Base-by-base conservation (phyloP, 2,797 vertebrate genomes). In the Octomys mimax region DNA sequence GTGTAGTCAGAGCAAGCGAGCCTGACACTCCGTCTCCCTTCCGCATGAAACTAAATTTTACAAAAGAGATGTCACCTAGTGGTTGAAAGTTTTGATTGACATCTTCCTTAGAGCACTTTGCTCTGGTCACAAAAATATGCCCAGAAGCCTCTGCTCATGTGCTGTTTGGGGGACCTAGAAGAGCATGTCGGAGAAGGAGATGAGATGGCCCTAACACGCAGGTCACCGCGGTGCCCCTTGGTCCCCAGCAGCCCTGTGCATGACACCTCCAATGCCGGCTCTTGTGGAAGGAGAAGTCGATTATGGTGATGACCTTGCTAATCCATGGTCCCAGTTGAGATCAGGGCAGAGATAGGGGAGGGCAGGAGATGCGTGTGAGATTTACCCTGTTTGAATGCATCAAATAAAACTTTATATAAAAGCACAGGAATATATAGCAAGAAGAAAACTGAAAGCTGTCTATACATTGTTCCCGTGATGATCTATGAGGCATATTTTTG, bases 11-110 rank as follows among this genome's bases (percentile, higher is more conserved):
- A 97, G 83, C 87, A 84, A 94, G 91, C 66, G 80, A 94, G 78
- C 59, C 91, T 96, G 96, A 96, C 96, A 93, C 94, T 93, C 88
- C 39, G 88, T 90, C 86, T 93, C 73, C 70, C 39, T 42, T 89
- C 71, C 91, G 79, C 91, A 89, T 82, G 83, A 96, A 97, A 98
- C 79, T 97, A 89, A 97, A 96, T 96, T 97, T 96, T 91, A 91
- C 73, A 54, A 95, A 97, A 95, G 86, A 96, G 87, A 95, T 0
- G 5, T 96, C 96, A 90, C 87, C 46, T 93, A 75, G 66, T 71
- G 84, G 95, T 97, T 96, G 94, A 97, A 68, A 97, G 61, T 2
- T 90, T 86, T 97, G 96, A 97, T 92, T 97, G 96, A 95, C 87
- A 89, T 87, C 71, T 96, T 94, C 92, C 84, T 89, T 88, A 62